Evolutionary conservation across 30 jellyfish, hydroid and myxozoan species (phyloP).

Genomic region (Morbakka virulenta): DNA sequence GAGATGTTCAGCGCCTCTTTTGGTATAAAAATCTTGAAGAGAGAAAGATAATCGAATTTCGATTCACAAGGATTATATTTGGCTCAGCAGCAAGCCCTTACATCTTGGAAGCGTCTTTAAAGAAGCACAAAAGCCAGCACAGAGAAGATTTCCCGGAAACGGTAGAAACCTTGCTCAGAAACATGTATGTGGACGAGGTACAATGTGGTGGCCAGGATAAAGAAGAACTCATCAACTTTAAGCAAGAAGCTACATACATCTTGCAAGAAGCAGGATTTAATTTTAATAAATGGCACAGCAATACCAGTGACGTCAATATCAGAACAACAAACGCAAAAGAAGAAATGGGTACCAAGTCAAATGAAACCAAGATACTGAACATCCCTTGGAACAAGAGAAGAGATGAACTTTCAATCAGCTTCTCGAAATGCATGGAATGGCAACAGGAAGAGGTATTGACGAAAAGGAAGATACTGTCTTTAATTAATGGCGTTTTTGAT

Average conservation of each 20-base stretch:
- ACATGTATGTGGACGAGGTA: conserved; percentile 42
- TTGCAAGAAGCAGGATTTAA: conserved; percentile 22
- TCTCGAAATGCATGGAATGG: conserved; percentile 24
- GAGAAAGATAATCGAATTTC: conserved; percentile 36
- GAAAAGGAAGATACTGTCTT: conserved; percentile 33
- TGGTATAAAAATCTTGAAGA: conserved; percentile 41
- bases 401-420: conserved; percentile 14
- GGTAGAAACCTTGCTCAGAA: conserved; percentile 38
- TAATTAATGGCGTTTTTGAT: conserved; percentile 19
- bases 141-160: conserved; percentile 36
- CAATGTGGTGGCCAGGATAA: conserved; percentile 18
- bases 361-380: conserved; percentile 17
- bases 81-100: conserved; percentile 46
- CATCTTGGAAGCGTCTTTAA: conserved; percentile 23
- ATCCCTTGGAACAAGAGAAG: conserved; percentile 39
- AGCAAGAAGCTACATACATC: conserved; percentile 36
- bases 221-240: conserved; percentile 27
- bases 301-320: neutral
- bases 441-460: conserved; percentile 10
- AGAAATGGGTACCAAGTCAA: conserved; percentile 3
- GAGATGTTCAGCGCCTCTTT: conserved; percentile 37
- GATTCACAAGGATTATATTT: conserved; percentile 42
- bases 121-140: conserved; percentile 30
- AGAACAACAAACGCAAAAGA: neutral
- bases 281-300: conserved; percentile 30